Evolutionary conservation across 2,797 vertebrate genomes (phyloP), one percentile per base, ranked within the genome.

Genomic region (Avahi laniger): DNA sequence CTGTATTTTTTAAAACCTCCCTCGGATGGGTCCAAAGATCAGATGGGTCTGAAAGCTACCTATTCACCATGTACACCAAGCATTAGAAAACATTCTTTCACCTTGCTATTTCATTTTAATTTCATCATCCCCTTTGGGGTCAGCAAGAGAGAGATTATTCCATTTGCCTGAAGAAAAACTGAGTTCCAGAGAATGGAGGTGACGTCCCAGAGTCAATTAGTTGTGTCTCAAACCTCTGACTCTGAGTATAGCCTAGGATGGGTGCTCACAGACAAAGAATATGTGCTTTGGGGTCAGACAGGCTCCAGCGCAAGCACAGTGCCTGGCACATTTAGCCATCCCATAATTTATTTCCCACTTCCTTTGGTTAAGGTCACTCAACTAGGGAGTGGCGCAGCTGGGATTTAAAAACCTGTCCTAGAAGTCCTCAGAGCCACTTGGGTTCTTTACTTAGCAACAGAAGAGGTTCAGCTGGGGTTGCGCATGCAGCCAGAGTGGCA

Each of bases 271-370:
- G 12, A 59, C 48, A 69, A 17, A 78, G 24, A 8, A 43, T 43
- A 72, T n/a, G n/a, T 33, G 78, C 80, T 86, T 61, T 50, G 86
- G 43, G 41, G 69, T 50, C 75, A 86, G 57, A 6, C 2, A 41
- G 50, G 69, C 59, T 70, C 28, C 28, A 13, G 17, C 2, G 2
- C 20, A 78, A 79, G 75, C 88, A 72, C n/a, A 46, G 54, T 17
- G 65, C 67, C 73, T 33, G 89, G 79, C 30, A n/a, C 89, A 69
- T 33, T 15, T 48, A 50, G 54, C 5, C 67, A 38, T 59, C 57
- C 76, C 46, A 70, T 87, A 78, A 93, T 76, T 93, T 65, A 50
- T 43, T 96, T 67, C 48, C 57, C 14, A 67, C 43, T 89, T 97
- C 41, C 65, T 95, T 75, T 85, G 54, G 48, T 48, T 67, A 52